Evolutionary conservation across 2,113 vertebrate species (phyloP), one percentile per base, ranked within the genome.

Genomic region (Leptobrachium ailaonicum): DNA sequence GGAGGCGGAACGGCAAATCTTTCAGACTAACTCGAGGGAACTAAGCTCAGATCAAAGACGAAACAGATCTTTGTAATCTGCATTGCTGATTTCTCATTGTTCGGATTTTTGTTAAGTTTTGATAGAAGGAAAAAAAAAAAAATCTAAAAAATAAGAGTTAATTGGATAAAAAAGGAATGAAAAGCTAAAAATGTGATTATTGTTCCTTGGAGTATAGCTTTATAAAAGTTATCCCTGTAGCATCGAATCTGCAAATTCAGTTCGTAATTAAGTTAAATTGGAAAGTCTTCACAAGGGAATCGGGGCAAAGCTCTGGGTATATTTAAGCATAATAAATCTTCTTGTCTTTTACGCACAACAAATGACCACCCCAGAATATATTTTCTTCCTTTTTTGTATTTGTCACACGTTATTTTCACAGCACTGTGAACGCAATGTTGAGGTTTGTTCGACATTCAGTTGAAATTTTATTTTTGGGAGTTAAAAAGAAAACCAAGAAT

Each of bases 151-250:
- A 80, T 73, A 67, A 66, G 41, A 80, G 63, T 80, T 79, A 80
- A 80, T 80, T 80, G 71, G 50, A 80, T 67, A 41, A 73, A 64
- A 80, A 80, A 79, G 72, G 66, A 79, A 80, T 73, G 62, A 73
- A 74, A 73, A 73, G 63, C 41, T 67, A 68, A 73, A 74, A 73
- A 68, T 54, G 41, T 68, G 71, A 80, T 80, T 73, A 73, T 54
- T 73, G 71, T 64, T 80, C 78, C 50, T 73, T 12, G 3, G 78
- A 73, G 78, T 41, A 68, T 53, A 73, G 44, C 47, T 6, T 67
- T 4, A 45, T 66, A 67, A 73, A 20, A 41, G 41, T 40, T 42
- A 67, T 73, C 78, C 63, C 71, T 45, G 10, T 32, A 74, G 71
- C 78, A 40, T 53, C 44, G 14, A 63, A 44, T 80, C 50, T 73